Evolutionary conservation across 2,113 vertebrate genomes (phyloP).

Genomic region (Rhabdomys dilectus): DNA sequence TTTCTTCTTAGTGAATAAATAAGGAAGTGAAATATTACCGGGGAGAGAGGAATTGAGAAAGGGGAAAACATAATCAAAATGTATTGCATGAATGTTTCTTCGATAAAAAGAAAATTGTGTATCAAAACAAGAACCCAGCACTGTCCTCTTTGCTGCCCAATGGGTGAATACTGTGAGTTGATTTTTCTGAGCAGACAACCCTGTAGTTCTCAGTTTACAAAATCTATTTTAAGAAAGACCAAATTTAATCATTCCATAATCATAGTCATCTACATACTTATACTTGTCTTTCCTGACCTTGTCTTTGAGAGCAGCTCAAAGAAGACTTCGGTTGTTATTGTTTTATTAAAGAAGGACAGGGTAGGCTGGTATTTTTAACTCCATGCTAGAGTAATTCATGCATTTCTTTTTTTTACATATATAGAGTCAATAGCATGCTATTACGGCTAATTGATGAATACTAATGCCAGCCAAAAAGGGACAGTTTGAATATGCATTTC

Average conservation of each 20-base stretch:
- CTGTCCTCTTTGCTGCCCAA: neutral
- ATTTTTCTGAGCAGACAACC: slow-evolving; percentile 68
- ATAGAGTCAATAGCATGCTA: neutral
- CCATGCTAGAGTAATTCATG: neutral
- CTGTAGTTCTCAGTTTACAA: slow-evolving; percentile 78
- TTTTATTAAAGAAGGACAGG: neutral
- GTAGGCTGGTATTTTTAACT: slow-evolving; percentile 57
- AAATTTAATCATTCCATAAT: slow-evolving; percentile 81
- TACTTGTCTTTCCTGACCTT: slow-evolving; percentile 75
- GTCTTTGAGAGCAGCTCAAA: slow-evolving; percentile 70
- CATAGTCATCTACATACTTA: slow-evolving; percentile 75
- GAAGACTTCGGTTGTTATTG: neutral
- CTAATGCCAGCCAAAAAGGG: neutral
- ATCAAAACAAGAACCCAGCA: neutral
- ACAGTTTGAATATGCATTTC: neutral
- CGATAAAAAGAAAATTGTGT: neutral
- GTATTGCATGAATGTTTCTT: neutral
- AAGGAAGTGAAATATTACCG: neutral
- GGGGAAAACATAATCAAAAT: neutral
- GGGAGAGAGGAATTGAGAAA: neutral
- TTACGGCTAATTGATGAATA: slow-evolving; percentile 12
- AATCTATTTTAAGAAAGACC: slow-evolving; percentile 82
- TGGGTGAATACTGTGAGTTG: slow-evolving; percentile 57
- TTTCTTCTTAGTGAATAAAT: neutral
- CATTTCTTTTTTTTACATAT: neutral